Evolutionary conservation across 2,888 invertebrate genomes (phyloP), one percentile per base, ranked within the genome.

Genomic region (Chalcosyrphus nemorum): DNA sequence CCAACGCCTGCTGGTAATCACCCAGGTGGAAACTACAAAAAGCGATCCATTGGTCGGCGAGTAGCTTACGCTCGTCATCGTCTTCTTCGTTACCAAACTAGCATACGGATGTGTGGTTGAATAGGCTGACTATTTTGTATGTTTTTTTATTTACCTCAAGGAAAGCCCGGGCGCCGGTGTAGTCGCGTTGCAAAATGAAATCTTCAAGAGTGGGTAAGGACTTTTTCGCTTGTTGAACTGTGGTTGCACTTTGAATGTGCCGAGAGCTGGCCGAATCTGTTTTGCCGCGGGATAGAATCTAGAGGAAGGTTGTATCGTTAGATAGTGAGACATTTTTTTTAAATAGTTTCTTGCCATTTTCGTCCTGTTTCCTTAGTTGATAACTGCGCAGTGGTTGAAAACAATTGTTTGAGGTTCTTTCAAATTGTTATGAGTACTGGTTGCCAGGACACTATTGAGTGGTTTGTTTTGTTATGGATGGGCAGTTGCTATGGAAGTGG

Each of bases 11-110:
- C 88, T 95, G 95, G 92, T 98, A 98, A 90, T 99, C 98, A 2
- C 98, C 99, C 81, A 98, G 93, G 91, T 99, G 99, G 92, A 99
- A 99, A 88, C 96, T 95, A 91, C 98, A 98, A 92, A 98, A 99
- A 0, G 97, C 99, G 82, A 97, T 94, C 99, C 99, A 99, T 87
- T 96, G 92, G 65, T 96, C 95, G 13, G 92, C 89, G 91, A 93
- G 92, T 4, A 87, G 85, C 54, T 88, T 88, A 19, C 89, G 88
- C 19, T 87, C 86, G 4, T 88, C 88, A 19, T 87, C 88, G 6
- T 89, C 89, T 13, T 88, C 88, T 15, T 87, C 86, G 11, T 87
- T 87, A 13, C 89, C 86, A 24, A 88, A 91, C 89, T 90, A n/a
- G 21, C n/a, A n/a, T n/a, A n/a, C n/a, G 4, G 17, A n/a, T 6